Evolutionary conservation across 1,140 invertebrate genomes (phyloP), one percentile per base, ranked within the genome.

Genomic region (Arctopsyche grandis): DNA sequence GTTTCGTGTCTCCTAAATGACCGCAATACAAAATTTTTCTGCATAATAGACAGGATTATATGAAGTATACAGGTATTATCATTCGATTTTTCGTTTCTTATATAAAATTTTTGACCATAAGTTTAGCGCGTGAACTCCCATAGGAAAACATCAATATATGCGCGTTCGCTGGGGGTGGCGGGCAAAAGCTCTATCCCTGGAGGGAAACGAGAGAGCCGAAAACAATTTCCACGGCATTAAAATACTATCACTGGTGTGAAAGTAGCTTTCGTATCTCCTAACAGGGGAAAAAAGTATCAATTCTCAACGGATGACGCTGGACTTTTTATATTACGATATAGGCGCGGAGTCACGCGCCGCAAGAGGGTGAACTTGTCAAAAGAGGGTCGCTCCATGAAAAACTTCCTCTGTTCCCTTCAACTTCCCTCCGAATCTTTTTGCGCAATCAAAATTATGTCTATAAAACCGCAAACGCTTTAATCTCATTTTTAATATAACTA

Each of bases 151-250:
- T 74, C 71, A 48, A 74, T 74, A 74, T 74, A 74, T 74, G 70
- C 70, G 26, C 22, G 44, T 73, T 26, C 44, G 14, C 19, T 1
- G 71, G 43, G 14, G 46, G 44, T 7, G 19, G 69, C 9, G 16
- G 48, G 21, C 22, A 19, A 46, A 69, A 52, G 24, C 71, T 74
- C 43, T 16, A 66, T 63, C 74, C 74, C 74, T 29, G n/a, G 74
- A 63, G 74, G 24, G 74, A 52, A 16, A 22, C 69, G 29, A 26
- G 26, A 48, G 44, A 73, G 77, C 77, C 43, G 56, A 73, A 78
- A 78, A 73, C 77, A 78, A 78, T 73, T 78, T 78, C 75, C 69
- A 78, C 43, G 69, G 77, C 77, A 78, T 78, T 73, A 78, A 78
- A 78, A 78, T 78, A 78, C 77, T 78, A 78, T 78, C 66, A 78